Percentiles rank a stretch among this genome's conserved stretches.
These are phyloP conservation scores for Cephus sareptanus DNA, from an alignment of 2,888 invertebrate genomes.

Conservation along the genomic window DNA sequence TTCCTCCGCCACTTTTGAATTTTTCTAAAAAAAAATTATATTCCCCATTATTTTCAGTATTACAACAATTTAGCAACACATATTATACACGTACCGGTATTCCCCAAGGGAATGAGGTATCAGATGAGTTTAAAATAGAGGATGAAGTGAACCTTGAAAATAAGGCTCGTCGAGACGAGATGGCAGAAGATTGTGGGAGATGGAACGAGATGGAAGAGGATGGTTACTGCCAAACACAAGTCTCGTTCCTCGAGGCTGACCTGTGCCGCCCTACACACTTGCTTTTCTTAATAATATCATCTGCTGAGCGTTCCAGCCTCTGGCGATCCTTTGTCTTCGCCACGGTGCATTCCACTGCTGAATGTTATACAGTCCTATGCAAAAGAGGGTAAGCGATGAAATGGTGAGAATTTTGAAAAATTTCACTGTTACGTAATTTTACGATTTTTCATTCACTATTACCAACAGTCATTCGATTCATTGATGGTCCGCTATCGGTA, in stretches of 20 bases:
- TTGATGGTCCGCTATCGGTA: neutral
- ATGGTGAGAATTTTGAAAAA: neutral
- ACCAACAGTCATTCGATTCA: neutral
- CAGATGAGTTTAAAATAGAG: neutral
- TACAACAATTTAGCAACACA: neutral
- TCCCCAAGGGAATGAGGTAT: neutral
- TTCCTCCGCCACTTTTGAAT: neutral
- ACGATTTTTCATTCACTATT: neutral
- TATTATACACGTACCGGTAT: neutral
- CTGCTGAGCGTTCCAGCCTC: neutral
- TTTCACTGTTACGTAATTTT: neutral
- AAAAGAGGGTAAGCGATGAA: neutral
- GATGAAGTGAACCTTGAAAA: neutral
- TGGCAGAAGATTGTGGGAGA: neutral
- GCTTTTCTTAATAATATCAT: conserved; percentile 7
- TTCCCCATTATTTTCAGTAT: neutral
- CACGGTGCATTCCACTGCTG: neutral
- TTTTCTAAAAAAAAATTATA: neutral
- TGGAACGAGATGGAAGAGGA: neutral
- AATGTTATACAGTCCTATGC: neutral
- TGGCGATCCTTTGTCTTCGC: conserved; percentile 5
- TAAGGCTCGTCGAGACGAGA: neutral
- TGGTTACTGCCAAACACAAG: neutral
- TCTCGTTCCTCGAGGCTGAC: neutral
- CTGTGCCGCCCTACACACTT: conserved; percentile 1